phyloP scores from a whole-genome alignment of 2,797 vertebrate genomes.

The Chloroceryle amazona region DNA sequence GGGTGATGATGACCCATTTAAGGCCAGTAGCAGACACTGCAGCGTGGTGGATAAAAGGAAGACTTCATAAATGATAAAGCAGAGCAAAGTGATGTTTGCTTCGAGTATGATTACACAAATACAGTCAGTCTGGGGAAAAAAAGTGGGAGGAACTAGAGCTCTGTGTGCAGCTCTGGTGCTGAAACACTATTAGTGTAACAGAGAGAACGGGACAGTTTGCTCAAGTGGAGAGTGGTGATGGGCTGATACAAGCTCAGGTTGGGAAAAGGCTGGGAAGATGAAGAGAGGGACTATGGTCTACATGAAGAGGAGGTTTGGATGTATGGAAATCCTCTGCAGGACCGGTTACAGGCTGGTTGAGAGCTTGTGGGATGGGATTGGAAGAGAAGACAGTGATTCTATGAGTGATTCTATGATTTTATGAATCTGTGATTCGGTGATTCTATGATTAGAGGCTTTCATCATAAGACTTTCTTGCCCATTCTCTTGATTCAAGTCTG shows the following conservation, averaged over 20 bases:
- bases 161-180: background rate
- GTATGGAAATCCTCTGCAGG: background rate
- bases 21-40: background rate
- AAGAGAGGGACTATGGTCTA: background rate
- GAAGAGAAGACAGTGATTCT: background rate
- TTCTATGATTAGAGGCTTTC: too few species aligned
- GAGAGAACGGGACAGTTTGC: background rate
- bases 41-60: background rate
- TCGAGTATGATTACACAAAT: background rate
- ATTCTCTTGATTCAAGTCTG: too few species aligned
- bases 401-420: too few species aligned
- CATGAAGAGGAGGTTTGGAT: background rate
- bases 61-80: background rate
- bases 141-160: background rate
- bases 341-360: background rate
- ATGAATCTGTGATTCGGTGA: too few species aligned
- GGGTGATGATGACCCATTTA: fast-evolving
- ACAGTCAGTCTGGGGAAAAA: background rate
- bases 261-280: background rate
- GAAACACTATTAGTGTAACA: background rate
- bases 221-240: background rate
- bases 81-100: background rate
- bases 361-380: background rate
- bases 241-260: background rate
- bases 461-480: too few species aligned